phyloP scores from a whole-genome alignment of 2,113 vertebrate species.

The Glareola pratincola region DNA sequence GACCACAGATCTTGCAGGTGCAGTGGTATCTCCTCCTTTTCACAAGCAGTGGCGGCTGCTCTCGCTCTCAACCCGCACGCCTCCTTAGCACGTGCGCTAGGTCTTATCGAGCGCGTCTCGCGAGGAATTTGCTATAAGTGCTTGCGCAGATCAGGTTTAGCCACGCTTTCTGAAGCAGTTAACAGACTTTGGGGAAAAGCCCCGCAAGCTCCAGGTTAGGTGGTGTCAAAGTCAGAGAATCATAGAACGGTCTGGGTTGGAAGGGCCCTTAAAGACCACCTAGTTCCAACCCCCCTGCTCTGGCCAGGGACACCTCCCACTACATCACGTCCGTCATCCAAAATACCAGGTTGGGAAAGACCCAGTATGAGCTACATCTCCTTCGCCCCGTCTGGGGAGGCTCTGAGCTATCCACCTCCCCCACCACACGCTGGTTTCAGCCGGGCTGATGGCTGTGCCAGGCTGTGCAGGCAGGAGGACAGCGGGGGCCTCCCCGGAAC shows the following conservation, averaged over 20 bases:
- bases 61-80: not conserved
- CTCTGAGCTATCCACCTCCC: not conserved
- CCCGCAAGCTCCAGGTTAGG: not conserved
- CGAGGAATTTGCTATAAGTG: not conserved
- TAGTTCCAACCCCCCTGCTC: not conserved
- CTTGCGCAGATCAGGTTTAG: not conserved
- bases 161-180: not conserved
- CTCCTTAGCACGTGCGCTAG: too few relatives aligned
- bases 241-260: not conserved
- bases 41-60: not conserved
- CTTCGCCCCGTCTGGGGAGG: not conserved
- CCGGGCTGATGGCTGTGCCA: not conserved
- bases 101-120: accelerated
- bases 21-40: not conserved
- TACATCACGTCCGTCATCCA: not conserved
- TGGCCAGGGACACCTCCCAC: not conserved
- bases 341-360: not conserved
- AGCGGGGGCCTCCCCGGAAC: not conserved
- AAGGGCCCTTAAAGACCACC: not conserved
- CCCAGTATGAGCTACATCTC: not conserved
- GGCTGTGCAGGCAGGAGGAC: not conserved
- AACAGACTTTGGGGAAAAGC: not conserved
- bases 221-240: not conserved
- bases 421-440: not conserved
- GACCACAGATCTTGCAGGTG: not conserved